Conservation (phyloP, 2,113 vertebrate genomes). For the Gnathonemus longibarbis region DNA sequence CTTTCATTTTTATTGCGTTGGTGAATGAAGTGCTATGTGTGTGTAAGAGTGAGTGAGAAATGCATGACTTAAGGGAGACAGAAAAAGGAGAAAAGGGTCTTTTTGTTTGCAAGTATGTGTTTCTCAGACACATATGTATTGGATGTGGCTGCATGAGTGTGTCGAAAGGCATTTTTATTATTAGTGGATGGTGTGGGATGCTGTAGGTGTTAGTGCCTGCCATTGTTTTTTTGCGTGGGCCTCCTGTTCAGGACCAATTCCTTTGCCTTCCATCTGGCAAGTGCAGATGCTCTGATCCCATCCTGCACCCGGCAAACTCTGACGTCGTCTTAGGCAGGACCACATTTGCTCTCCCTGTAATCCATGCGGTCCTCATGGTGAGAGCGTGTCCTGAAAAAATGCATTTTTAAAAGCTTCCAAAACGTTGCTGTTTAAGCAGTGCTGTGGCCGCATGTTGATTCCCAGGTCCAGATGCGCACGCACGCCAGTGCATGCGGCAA, state of each 20-base stretch:
- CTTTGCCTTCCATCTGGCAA: background rate
- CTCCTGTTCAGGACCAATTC: background rate
- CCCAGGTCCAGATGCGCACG: background rate
- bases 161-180: background rate
- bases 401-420: background rate
- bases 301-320: background rate
- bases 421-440: background rate
- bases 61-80: background rate
- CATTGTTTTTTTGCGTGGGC: background rate
- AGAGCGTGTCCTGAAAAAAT: background rate
- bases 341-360: background rate
- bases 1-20: background rate
- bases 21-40: background rate
- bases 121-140: background rate
- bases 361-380: background rate
- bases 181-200: background rate
- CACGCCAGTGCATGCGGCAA: background rate
- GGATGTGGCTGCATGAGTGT: background rate
- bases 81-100: background rate
- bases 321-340: background rate
- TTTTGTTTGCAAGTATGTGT: background rate
- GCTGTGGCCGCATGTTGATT: background rate
- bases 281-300: background rate
- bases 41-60: background rate
- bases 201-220: background rate